Conservation (phyloP, 2,113 vertebrate genomes). For the Brachionichthys hirsutus region DNA sequence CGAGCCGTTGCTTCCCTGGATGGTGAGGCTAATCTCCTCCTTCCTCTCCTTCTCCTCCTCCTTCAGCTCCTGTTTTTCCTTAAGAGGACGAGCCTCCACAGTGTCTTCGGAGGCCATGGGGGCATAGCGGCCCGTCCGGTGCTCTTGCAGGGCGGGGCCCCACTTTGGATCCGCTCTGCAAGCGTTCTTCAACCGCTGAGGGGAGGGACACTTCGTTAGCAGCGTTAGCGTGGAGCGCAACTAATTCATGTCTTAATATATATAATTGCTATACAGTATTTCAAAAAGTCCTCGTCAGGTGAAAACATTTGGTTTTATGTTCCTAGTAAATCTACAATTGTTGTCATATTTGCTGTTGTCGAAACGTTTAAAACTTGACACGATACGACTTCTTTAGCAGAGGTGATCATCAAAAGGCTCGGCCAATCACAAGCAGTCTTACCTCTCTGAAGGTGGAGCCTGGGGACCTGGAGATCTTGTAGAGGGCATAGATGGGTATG, state of each 20-base stretch:
- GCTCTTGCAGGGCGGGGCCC: conserved; percentile 91
- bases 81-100: conserved; percentile 84
- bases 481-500: conserved; percentile 92
- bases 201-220: neutral
- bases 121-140: conserved; percentile 91
- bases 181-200: conserved; percentile 91
- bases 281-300: no score
- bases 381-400: no score
- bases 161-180: conserved; percentile 87
- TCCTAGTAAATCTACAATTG: no score
- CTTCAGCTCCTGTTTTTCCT: conserved; percentile 85
- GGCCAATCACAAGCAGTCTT: neutral
- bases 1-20: conserved; percentile 92
- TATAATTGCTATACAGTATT: no score
- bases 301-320: no score
- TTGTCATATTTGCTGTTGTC: no score
- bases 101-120: conserved; percentile 77
- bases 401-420: no score
- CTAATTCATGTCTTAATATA: neutral
- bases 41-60: conserved; percentile 77
- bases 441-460: conserved; percentile 93
- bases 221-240: neutral
- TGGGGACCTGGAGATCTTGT: conserved; percentile 85
- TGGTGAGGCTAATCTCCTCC: conserved; percentile 82
- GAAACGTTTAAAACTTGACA: no score